Conservation (phyloP, 2,113 vertebrate species). For the Malurus cyaneus region DNA sequence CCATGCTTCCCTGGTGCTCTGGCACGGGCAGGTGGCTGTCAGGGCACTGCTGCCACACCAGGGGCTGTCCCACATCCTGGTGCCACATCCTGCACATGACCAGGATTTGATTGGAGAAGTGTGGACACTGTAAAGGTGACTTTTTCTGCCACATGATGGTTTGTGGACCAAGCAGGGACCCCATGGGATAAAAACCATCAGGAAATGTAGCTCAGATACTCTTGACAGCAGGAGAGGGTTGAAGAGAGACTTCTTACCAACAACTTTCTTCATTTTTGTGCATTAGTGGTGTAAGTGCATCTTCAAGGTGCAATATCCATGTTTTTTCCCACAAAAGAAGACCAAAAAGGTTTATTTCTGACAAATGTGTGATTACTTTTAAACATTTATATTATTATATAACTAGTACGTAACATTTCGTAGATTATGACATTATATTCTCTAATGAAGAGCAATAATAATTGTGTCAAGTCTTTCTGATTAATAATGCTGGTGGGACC, state of each 20-base stretch:
- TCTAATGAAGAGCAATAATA: background rate
- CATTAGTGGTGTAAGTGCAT: background rate
- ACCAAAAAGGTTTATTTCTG: background rate
- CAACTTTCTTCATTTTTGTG: background rate
- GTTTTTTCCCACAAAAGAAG: background rate
- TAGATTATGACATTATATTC: background rate
- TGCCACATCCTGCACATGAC: fast-evolving
- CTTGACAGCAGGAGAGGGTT: background rate
- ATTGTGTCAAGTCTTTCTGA: background rate
- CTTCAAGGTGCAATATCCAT: background rate
- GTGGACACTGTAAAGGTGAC: background rate
- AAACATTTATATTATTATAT: background rate
- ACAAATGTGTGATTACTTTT: background rate
- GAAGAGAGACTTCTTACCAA: background rate
- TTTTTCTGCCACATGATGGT: background rate
- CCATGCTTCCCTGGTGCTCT: background rate
- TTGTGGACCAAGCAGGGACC: fast-evolving
- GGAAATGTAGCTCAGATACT: background rate
- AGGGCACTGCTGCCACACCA: fast-evolving
- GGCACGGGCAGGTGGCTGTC: background rate
- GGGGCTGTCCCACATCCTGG: background rate
- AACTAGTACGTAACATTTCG: no score
- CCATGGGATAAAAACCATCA: background rate
- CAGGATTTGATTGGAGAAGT: background rate
- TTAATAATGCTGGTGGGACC: background rate